Evolutionary conservation across 2,113 vertebrate genomes (phyloP).

Genomic region (Anarhynchus alexandrinus): DNA sequence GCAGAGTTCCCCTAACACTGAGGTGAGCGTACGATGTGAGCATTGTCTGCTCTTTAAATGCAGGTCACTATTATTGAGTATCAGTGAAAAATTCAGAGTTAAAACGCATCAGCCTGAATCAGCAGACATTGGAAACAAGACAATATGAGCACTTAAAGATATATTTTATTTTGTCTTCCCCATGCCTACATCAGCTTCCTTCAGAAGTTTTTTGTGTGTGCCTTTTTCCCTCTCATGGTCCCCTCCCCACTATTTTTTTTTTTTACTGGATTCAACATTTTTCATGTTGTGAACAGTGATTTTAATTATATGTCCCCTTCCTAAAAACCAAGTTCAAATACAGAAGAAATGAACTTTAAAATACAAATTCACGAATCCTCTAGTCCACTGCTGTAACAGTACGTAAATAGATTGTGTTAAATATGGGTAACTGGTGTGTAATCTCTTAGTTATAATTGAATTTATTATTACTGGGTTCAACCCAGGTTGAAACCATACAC

Average conservation of each 20-base stretch:
- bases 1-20: background rate
- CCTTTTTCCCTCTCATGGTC: background rate
- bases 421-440: background rate
- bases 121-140: background rate
- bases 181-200: background rate
- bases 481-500: background rate
- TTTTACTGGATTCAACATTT: background rate
- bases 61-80: accelerated
- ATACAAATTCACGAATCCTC: background rate
- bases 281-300: background rate
- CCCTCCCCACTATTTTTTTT: background rate
- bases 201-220: background rate
- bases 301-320: background rate
- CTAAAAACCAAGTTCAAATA: background rate
- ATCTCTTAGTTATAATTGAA: background rate
- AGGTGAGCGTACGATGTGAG: background rate
- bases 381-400: background rate
- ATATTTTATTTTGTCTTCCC: background rate
- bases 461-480: background rate
- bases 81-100: background rate
- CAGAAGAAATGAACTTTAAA: background rate
- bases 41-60: background rate
- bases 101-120: background rate
- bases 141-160: background rate
- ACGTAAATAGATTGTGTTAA: background rate